phyloP scores from a whole-genome alignment of 2,797 vertebrate species.

The Characodon lateralis region DNA sequence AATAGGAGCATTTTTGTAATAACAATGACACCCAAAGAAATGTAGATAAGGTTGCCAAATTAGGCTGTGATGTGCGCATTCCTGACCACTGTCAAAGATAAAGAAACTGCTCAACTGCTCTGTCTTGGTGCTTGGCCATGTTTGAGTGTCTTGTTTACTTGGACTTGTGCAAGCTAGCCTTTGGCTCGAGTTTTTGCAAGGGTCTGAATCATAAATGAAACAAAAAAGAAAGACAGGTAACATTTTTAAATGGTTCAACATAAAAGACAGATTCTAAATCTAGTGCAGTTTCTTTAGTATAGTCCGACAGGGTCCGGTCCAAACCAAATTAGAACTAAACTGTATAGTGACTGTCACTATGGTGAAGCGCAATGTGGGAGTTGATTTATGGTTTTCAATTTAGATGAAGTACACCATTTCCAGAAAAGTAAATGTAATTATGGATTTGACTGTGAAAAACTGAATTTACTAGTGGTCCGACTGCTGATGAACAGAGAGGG shows the following conservation, averaged over 20 bases:
- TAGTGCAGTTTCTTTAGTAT: too few species aligned
- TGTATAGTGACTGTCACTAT: too few species aligned
- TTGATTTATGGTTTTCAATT: too few species aligned
- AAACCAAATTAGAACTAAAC: too few species aligned
- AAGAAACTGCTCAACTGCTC: conserved; percentile 34
- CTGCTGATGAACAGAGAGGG: too few species aligned
- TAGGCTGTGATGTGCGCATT: conserved; percentile 16
- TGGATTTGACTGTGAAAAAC: too few species aligned
- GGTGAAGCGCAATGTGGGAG: too few species aligned
- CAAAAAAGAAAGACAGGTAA: background rate
- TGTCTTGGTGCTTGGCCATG: conserved; percentile 40
- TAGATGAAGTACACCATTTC: too few species aligned
- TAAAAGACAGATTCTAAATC: background rate
- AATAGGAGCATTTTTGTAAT: conserved; percentile 6
- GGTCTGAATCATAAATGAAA: conserved; percentile 25
- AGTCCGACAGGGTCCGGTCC: background rate
- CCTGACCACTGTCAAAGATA: conserved; percentile 38
- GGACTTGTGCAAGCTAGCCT: conserved; percentile 44
- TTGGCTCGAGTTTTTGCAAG: conserved; percentile 37
- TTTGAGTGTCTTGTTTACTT: conserved; percentile 51
- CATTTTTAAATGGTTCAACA: conserved; percentile 7
- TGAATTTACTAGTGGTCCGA: too few species aligned
- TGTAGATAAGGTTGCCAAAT: conserved; percentile 14
- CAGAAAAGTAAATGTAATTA: too few species aligned
- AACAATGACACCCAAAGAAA: conserved; percentile 26